These are phyloP conservation scores for Drosophila lacteicornis DNA, from an alignment of 1,140 invertebrate genomes.

Conservation along the genomic window DNA sequence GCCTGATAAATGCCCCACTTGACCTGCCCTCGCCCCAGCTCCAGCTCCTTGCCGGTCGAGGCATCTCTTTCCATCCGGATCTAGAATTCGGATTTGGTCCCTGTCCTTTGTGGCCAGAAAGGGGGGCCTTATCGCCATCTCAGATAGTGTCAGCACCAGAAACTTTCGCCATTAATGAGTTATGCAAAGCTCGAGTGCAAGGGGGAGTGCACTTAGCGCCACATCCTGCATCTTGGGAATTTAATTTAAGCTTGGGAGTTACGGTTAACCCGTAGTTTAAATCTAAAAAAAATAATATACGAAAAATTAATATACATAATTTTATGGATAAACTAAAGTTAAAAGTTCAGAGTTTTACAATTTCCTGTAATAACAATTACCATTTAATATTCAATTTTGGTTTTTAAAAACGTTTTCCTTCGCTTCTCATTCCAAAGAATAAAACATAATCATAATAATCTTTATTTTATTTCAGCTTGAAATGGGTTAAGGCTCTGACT, in stretches of 20 bases:
- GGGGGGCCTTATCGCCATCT: constrained; percentile 31
- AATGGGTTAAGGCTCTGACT: constrained; percentile 24
- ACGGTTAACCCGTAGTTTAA: constrained; percentile 13
- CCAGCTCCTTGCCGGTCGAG: background rate
- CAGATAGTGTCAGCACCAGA: constrained; percentile 36
- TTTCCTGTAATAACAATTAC: too few relatives aligned
- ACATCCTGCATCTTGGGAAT: constrained; percentile 53
- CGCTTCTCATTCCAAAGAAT: background rate
- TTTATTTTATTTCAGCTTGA: background rate
- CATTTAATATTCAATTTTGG: too few relatives aligned
- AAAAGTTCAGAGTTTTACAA: too few relatives aligned
- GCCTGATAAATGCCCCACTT: constrained; percentile 43
- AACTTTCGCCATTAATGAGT: constrained; percentile 57
- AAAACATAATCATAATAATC: background rate
- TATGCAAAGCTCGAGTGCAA: constrained; percentile 26
- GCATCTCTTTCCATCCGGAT: constrained; percentile 1
- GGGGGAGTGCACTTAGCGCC: constrained; percentile 33
- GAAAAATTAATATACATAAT: background rate
- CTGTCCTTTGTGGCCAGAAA: constrained; percentile 21
- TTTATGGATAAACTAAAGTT: too few relatives aligned
- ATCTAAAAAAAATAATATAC: background rate
- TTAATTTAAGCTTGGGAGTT: constrained; percentile 38
- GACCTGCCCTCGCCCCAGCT: background rate
- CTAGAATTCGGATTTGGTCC: constrained; percentile 1
- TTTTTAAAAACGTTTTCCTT: background rate